Conservation (phyloP, 2,113 vertebrate genomes). For the Pomatorhinus ruficollis region DNA sequence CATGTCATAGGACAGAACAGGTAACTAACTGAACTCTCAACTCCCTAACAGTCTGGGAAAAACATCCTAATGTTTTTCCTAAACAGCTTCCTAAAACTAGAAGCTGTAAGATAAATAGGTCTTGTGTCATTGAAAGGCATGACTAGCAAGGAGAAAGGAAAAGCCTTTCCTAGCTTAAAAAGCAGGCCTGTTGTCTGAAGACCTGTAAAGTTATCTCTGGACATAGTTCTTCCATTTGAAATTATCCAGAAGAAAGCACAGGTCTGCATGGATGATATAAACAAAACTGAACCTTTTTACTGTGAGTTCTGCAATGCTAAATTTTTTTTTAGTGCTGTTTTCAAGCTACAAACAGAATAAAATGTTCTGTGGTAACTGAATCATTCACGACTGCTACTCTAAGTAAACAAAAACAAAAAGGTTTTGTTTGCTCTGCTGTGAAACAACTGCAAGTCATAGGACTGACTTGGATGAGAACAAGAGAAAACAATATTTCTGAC, state of each 20-base stretch:
- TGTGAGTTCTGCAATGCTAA: background rate
- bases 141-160: background rate
- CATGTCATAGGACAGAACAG: background rate
- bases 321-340: background rate
- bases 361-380: background rate
- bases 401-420: slow-evolving; percentile 37
- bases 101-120: background rate
- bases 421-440: slow-evolving; percentile 45
- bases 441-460: slow-evolving; percentile 28
- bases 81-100: background rate
- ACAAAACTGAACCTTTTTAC: background rate
- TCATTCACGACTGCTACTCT: slow-evolving; percentile 15
- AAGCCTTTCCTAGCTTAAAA: background rate
- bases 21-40: background rate
- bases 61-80: background rate
- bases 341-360: slow-evolving; percentile 23
- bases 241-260: background rate
- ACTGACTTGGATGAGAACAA: background rate
- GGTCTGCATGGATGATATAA: background rate
- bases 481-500: background rate
- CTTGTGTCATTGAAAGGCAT: background rate
- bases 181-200: background rate
- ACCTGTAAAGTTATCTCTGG: background rate
- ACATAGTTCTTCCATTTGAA: background rate
- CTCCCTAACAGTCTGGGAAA: background rate